A percentile compares a stretch with the other conserved stretches of the same genome.
phyloP scores from a whole-genome alignment of 23 tunicate species.

The Halocynthia roretzi region DNA sequence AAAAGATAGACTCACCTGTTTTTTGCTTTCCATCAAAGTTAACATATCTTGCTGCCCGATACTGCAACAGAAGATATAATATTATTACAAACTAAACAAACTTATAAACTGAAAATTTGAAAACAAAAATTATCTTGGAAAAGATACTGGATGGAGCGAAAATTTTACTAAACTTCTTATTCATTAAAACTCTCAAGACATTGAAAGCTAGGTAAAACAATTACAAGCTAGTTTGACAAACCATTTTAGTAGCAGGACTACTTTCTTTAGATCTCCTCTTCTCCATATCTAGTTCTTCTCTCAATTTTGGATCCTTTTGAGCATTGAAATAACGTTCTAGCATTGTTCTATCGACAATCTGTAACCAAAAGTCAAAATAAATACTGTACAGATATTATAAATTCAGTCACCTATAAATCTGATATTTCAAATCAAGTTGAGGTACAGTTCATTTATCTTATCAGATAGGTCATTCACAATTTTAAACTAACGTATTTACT shows the following conservation, averaged over 20 bases:
- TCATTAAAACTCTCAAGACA: background rate
- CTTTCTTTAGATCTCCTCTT: conserved; percentile 63
- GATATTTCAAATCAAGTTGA: too few species aligned
- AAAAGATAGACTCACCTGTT: background rate
- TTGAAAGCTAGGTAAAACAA: background rate
- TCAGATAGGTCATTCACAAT: too few species aligned
- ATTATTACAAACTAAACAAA: background rate
- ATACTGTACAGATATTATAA: background rate
- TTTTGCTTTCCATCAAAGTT: background rate
- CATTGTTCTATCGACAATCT: conserved; percentile 85
- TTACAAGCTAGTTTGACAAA: background rate
- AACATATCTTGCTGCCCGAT: conserved; percentile 9
- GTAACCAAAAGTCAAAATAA: background rate
- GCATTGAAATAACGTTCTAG: conserved; percentile 77
- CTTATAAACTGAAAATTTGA: background rate
- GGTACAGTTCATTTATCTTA: too few species aligned
- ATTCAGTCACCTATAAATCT: too few species aligned
- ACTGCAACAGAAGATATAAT: background rate
- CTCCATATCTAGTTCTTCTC: conserved; percentile 74
- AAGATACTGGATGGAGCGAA: background rate
- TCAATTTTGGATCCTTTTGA: conserved; percentile 80
- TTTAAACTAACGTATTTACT: too few species aligned
- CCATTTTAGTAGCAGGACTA: conserved; percentile 69
- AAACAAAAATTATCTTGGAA: background rate
- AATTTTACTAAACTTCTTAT: background rate